Percentiles rank a stretch among this genome's conserved stretches.
Conservation (phyloP, 1,140 invertebrate species). For the Drosophila nannoptera region DNA sequence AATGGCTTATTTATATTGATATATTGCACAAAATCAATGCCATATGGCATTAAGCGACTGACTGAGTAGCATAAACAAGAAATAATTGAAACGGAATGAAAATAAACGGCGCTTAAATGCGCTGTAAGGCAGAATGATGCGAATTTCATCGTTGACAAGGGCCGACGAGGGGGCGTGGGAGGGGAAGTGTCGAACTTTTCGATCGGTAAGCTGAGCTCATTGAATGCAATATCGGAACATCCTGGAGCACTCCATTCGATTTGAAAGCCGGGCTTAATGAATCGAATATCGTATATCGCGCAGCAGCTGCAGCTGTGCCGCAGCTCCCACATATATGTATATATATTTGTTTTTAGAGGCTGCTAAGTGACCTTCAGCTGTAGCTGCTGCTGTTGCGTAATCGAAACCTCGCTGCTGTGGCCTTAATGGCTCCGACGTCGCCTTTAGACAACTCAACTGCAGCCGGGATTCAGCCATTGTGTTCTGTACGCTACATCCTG, state of each 20-base stretch:
- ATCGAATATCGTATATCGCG: too few relatives aligned
- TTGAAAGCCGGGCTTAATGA: too few relatives aligned
- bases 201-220: too few relatives aligned
- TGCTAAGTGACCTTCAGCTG: constrained; percentile 1
- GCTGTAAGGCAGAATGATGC: not conserved
- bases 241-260: too few relatives aligned
- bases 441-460: constrained; percentile 1
- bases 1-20: constrained; percentile 69
- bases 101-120: constrained; percentile 11
- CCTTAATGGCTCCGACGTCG: not conserved
- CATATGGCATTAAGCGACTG: constrained; percentile 42
- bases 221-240: too few relatives aligned
- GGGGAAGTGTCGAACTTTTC: too few relatives aligned
- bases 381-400: not conserved
- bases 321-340: too few relatives aligned
- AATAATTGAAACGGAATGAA: constrained; percentile 17
- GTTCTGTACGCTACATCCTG: not conserved
- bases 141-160: not conserved
- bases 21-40: constrained; percentile 67
- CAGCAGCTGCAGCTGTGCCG: too few relatives aligned
- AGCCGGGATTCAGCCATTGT: not conserved
- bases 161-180: too few relatives aligned
- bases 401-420: constrained; percentile 1
- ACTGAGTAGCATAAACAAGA: constrained; percentile 22
- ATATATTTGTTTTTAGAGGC: too few relatives aligned